A percentile compares a stretch with the other conserved stretches of the same genome.
These are phyloP conservation scores for Lepetodrilus schrolli DNA, from an alignment of 2,888 invertebrate species.

Conservation along the genomic window DNA sequence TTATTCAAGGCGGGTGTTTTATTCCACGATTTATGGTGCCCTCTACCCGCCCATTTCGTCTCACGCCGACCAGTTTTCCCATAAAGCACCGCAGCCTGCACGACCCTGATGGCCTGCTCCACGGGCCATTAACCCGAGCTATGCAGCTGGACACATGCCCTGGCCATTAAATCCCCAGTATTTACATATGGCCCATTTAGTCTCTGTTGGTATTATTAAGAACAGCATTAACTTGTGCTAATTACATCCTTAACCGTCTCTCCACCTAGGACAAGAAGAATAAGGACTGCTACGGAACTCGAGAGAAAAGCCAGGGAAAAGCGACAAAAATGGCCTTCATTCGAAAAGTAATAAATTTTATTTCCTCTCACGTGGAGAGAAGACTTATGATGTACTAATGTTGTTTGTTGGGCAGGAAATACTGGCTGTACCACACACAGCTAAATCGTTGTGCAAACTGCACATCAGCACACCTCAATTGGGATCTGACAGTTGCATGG, in stretches of 20 bases:
- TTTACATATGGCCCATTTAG: slow-evolving; percentile 12
- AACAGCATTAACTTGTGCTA: neutral
- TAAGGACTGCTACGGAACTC: neutral
- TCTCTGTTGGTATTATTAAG: neutral
- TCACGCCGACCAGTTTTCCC: too few species aligned
- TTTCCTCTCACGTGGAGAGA: slow-evolving; percentile 3
- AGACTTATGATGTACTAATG: slow-evolving; percentile 20
- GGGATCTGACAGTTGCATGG: too few species aligned
- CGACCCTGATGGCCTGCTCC: too few species aligned
- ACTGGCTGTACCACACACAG: neutral
- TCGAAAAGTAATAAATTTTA: slow-evolving; percentile 13
- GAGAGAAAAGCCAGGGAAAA: neutral
- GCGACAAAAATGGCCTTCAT: neutral
- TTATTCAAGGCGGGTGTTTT: too few species aligned
- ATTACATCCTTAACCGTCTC: slow-evolving; percentile 2
- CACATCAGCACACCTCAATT: slow-evolving; percentile 20
- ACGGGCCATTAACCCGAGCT: neutral
- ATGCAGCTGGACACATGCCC: slow-evolving; percentile 2
- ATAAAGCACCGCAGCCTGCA: too few species aligned
- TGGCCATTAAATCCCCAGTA: neutral
- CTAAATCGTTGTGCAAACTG: neutral
- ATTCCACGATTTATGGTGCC: too few species aligned
- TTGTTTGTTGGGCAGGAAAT: slow-evolving; percentile 9
- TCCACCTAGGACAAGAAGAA: neutral
- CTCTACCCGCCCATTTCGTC: too few species aligned